These are phyloP conservation scores for Leptogaster cylindrica DNA, from an alignment of 2,888 invertebrate genomes.

Conservation along the genomic window DNA sequence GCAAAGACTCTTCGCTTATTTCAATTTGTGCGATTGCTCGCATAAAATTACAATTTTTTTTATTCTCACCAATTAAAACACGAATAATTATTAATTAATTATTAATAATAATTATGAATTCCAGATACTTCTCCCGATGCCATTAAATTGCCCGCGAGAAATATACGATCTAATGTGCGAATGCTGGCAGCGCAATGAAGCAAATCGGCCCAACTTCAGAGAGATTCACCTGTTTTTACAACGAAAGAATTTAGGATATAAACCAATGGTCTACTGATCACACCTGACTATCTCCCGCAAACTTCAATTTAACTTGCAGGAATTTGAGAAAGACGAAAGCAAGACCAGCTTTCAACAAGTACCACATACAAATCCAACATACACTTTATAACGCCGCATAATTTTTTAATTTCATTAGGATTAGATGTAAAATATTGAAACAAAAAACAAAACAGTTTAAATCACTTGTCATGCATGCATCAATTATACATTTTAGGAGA, in stretches of 20 bases:
- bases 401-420: slow-evolving; percentile 7
- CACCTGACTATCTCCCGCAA: slow-evolving; percentile 12
- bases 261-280: slow-evolving; percentile 53
- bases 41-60: too few relatives aligned
- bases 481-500: slow-evolving; percentile 25
- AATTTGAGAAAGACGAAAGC: background rate
- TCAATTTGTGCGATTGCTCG: background rate
- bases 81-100: background rate
- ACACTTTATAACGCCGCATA: slow-evolving; percentile 26
- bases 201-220: slow-evolving; percentile 78
- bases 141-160: slow-evolving; percentile 81
- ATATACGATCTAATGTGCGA: slow-evolving; percentile 86
- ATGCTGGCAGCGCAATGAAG: slow-evolving; percentile 83
- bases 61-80: background rate
- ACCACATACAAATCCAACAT: slow-evolving; percentile 11
- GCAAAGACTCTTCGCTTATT: background rate
- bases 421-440: slow-evolving; percentile 7
- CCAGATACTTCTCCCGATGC: slow-evolving; percentile 69
- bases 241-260: slow-evolving; percentile 72
- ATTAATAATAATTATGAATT: slow-evolving; percentile 40
- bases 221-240: slow-evolving; percentile 87
- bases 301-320: slow-evolving; percentile 2
- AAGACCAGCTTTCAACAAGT: slow-evolving; percentile 8
- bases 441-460: background rate
- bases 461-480: slow-evolving; percentile 23